Conservation (phyloP, 2,797 vertebrate genomes). For the Melanotaenia trifasciata region DNA sequence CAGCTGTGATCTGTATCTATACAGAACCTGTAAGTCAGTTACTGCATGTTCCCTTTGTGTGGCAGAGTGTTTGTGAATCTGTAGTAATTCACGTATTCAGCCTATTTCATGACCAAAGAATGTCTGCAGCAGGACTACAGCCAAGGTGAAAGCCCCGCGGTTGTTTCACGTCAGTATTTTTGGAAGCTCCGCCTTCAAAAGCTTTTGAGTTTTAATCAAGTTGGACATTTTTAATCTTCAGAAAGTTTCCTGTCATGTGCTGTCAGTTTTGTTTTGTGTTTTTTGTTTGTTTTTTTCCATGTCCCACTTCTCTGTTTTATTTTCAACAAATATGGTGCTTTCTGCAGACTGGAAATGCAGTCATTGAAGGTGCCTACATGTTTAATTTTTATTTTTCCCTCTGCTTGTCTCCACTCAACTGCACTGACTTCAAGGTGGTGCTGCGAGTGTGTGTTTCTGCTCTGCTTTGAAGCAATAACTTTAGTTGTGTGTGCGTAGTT, state of each 20-base stretch:
- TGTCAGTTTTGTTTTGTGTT: constrained; percentile 21
- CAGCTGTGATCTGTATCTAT: constrained; percentile 19
- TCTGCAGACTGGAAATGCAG: constrained; percentile 46
- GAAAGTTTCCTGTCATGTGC: constrained; percentile 38
- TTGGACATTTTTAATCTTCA: constrained; percentile 45
- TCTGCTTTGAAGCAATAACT: constrained; percentile 74
- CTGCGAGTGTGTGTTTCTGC: constrained; percentile 16
- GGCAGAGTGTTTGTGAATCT: constrained; percentile 45
- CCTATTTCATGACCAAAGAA: constrained; percentile 80
- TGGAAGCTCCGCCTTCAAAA: constrained; percentile 25
- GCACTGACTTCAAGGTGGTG: constrained; percentile 54
- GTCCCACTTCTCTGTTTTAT: constrained; percentile 58
- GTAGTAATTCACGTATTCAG: constrained; percentile 45
- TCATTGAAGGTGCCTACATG: constrained; percentile 54
- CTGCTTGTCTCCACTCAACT: constrained; percentile 57
- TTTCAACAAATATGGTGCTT: constrained; percentile 69
- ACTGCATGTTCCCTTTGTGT: constrained; percentile 62
- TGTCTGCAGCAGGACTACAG: constrained; percentile 66
- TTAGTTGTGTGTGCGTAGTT: constrained; percentile 49
- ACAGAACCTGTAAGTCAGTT: constrained; percentile 26
- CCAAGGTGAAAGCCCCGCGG: constrained; percentile 41
- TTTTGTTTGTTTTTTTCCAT: constrained; percentile 18
- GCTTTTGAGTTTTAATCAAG: constrained; percentile 46
- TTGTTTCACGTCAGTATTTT: constrained; percentile 63
- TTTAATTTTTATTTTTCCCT: constrained; percentile 26